Evolutionary conservation across 2,797 vertebrate genomes (phyloP).

Genomic region (Caiman crocodilus): DNA sequence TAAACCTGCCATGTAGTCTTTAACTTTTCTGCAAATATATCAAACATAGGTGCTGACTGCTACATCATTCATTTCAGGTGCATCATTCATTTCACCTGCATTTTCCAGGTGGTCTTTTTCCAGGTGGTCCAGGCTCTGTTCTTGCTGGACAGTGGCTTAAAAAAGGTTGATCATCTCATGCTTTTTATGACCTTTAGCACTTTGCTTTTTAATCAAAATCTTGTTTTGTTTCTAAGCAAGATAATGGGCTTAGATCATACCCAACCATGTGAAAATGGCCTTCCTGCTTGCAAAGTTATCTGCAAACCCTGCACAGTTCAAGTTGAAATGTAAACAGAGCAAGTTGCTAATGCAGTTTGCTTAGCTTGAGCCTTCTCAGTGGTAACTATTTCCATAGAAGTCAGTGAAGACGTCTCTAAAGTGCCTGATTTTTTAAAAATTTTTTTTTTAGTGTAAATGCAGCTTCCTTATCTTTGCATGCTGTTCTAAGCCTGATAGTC

Average conservation of each 20-base stretch:
- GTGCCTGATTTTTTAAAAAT: neutral
- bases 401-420: neutral
- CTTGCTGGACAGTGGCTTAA: neutral
- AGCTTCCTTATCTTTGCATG: neutral
- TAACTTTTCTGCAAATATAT: neutral
- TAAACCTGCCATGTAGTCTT: neutral
- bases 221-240: neutral
- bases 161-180: neutral
- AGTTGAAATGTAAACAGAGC: slow-evolving; percentile 37
- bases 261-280: slow-evolving; percentile 17
- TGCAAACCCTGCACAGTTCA: neutral
- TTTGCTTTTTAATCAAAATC: neutral
- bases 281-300: slow-evolving; percentile 22
- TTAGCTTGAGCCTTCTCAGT: neutral
- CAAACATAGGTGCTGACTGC: neutral
- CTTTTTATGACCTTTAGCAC: neutral
- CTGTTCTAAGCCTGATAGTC: neutral
- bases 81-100: too few species aligned
- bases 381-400: neutral
- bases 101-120: neutral
- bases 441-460: neutral
- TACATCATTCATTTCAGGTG: too few species aligned
- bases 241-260: neutral
- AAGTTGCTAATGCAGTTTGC: neutral
- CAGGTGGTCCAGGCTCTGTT: neutral